Conservation (phyloP, 1,140 invertebrate genomes). For the Bradynema listronoti region DNA sequence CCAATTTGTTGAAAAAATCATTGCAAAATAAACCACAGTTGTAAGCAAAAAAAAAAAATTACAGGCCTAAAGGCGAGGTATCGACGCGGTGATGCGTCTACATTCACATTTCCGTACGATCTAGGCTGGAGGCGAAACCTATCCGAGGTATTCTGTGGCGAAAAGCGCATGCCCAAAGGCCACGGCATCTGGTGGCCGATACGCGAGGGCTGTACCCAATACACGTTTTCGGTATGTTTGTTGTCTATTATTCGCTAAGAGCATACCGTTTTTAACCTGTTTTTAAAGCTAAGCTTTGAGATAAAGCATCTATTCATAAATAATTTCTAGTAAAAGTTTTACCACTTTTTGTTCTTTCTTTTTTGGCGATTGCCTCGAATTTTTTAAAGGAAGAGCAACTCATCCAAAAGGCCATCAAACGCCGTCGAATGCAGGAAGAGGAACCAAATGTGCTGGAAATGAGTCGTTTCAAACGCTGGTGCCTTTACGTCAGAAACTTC, state of each 20-base stretch:
- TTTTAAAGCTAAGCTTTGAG: neutral
- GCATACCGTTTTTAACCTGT: neutral
- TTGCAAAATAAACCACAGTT: no score
- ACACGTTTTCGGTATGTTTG: constrained; percentile 75
- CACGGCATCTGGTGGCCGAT: constrained; percentile 82
- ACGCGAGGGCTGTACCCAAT: constrained; percentile 72
- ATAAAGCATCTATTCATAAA: no score
- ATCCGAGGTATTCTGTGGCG: constrained; percentile 66
- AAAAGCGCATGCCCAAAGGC: constrained; percentile 62
- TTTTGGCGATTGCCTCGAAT: no score
- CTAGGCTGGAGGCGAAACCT: constrained; percentile 71
- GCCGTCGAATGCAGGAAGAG: no score
- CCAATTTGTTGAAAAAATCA: constrained; percentile 2
- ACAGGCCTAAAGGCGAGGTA: constrained; percentile 59
- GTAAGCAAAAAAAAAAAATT: constrained; percentile 18
- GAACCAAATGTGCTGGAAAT: no score
- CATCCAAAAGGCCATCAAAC: no score
- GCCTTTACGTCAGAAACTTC: no score
- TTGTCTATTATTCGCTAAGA: constrained; percentile 2
- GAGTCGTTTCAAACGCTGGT: no score
- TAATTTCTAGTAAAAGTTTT: no score
- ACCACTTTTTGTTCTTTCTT: no score
- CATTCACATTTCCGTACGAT: constrained; percentile 82
- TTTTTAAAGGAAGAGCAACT: no score
- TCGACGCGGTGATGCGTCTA: constrained; percentile 58